Percentiles rank a stretch among this genome's conserved stretches.
phyloP scores from a whole-genome alignment of 2,113 vertebrate genomes.

The Hyaena hyaena region DNA sequence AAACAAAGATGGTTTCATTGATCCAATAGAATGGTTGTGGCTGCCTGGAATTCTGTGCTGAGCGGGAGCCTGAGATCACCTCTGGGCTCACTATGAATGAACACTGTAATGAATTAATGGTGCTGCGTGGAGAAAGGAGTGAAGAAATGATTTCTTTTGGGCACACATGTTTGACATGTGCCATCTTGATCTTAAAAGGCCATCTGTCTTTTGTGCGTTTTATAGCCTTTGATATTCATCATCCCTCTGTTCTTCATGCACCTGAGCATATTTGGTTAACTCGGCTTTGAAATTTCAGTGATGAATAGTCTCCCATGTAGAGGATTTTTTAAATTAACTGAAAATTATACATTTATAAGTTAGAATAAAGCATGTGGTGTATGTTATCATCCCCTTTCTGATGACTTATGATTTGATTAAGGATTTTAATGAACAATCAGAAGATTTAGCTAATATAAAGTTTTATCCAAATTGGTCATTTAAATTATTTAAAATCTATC shows the following conservation, averaged over 20 bases:
- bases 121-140: neutral
- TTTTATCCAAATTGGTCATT: conserved; percentile 69
- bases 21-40: neutral
- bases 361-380: conserved; percentile 63
- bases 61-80: neutral
- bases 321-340: conserved; percentile 70
- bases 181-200: neutral
- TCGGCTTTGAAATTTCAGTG: conserved; percentile 62
- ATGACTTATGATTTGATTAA: conserved; percentile 73
- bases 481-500: conserved; percentile 74
- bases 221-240: conserved; percentile 13
- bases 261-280: conserved; percentile 63
- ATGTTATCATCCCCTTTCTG: conserved; percentile 59
- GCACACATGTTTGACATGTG: neutral
- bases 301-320: conserved; percentile 55
- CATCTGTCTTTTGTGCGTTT: neutral
- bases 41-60: neutral
- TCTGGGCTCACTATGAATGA: neutral
- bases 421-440: conserved; percentile 72
- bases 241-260: conserved; percentile 32
- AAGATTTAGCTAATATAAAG: conserved; percentile 67
- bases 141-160: neutral
- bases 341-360: conserved; percentile 75
- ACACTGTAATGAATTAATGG: neutral
- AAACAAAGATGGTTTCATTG: neutral